Base-by-base conservation (phyloP, 1,140 invertebrate species). In the Drosophila pseudoobscura region DNA sequence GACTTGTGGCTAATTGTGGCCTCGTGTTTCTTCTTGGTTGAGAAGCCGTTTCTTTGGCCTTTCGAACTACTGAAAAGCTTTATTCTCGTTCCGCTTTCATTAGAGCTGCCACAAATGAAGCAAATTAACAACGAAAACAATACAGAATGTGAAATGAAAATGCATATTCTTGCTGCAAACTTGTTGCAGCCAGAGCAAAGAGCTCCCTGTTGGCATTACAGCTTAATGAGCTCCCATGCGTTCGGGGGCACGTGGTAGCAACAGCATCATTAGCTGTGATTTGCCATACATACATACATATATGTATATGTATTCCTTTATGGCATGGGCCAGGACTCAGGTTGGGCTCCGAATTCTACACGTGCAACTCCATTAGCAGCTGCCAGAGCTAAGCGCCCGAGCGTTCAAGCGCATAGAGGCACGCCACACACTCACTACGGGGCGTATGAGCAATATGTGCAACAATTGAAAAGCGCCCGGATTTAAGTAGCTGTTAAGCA, bases 401-500 rank as follows among this genome's bases (percentile, higher is more conserved):
- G 54, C 58, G 58, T 59, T 58, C 35, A 39, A 39, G 35, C 11
- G 35, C 35, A 52, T 46, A 20, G 43, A 41, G 44, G 46, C 49
- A 52, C 41, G 9, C 31, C 8, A 11, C 35, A 26, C 56, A 29
- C 35, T 55, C 51, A 68, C 73, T 24, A 79, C 57, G 68, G 80
- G 73, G 69, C 74, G 82, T 80, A 87, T 87, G 77, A 87, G 58
- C 69, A 61, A 87, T 80, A 68, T 78, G 35, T 71, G 46, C 46
- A 71, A 72, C 75, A 84, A 84, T 83, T 83, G 71, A 78, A 70
- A 57, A 57, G 80, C 65, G 46, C 29, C 53, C 29, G 55, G 51
- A 61, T 65, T 78, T 87, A 85, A 85, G 80, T 85, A 87, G 80
- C 82, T 82, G 78, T 78, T 85, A 77, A 85, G 68, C 78, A 87